Conservation (phyloP, 2,888 invertebrate species). For the Laspeyria flexula region DNA sequence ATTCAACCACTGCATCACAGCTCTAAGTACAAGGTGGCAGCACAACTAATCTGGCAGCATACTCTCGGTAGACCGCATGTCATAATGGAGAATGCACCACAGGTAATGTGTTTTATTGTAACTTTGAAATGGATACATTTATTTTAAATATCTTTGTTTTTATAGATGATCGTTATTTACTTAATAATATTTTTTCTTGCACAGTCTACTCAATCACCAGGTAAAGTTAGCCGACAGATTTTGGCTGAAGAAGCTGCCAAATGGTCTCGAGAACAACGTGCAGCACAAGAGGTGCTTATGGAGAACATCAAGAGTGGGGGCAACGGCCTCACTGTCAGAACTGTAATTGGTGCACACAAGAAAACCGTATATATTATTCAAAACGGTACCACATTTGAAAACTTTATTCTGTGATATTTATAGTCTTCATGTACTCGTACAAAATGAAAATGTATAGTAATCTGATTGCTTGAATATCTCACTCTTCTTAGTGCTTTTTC, state of each 20-base stretch:
- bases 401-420: not conserved
- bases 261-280: constrained; percentile 79
- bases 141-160: too few species aligned
- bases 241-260: constrained; percentile 80
- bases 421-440: too few species aligned
- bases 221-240: constrained; percentile 78
- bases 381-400: constrained; percentile 57
- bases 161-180: too few species aligned
- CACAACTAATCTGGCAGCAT: constrained; percentile 80
- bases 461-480: too few species aligned
- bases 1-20: constrained; percentile 79
- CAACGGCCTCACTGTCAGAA: constrained; percentile 77
- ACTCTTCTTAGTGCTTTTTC: too few species aligned
- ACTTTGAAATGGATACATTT: too few species aligned
- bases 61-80: constrained; percentile 79
- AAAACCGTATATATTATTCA: constrained; percentile 77
- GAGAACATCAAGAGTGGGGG: constrained; percentile 81
- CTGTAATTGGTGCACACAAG: constrained; percentile 62
- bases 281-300: constrained; percentile 79
- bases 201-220: constrained; percentile 75
- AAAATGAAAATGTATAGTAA: too few species aligned
- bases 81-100: constrained; percentile 79
- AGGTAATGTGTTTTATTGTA: constrained; percentile 51
- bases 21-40: constrained; percentile 75
- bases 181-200: too few species aligned